Evolutionary conservation across 2,888 invertebrate genomes (phyloP).

Genomic region (Chesias legatella): DNA sequence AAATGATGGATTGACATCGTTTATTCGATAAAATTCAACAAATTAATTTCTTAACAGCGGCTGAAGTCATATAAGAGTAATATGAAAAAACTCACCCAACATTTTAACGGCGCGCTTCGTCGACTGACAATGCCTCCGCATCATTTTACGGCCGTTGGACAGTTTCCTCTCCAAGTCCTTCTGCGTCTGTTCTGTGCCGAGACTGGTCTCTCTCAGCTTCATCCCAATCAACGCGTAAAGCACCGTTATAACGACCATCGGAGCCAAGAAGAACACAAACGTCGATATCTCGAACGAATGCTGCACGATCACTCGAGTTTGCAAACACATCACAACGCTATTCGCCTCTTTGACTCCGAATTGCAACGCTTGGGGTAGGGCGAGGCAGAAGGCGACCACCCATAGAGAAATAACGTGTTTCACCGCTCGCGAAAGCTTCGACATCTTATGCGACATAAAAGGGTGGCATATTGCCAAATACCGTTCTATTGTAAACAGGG

Average conservation of each 20-base stretch:
- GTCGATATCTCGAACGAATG: constrained; percentile 86
- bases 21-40: too few relatives aligned
- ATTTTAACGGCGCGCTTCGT: constrained; percentile 87
- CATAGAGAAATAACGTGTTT: constrained; percentile 91
- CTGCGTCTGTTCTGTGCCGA: constrained; percentile 47
- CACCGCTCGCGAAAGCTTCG: constrained; percentile 90
- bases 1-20: too few relatives aligned
- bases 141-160: constrained; percentile 43
- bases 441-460: constrained; percentile 89
- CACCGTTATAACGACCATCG: constrained; percentile 88
- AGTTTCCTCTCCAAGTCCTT: constrained; percentile 42
- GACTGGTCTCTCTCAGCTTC: constrained; percentile 75
- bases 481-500: constrained; percentile 90
- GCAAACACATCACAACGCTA: constrained; percentile 70
- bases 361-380: constrained; percentile 84
- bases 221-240: constrained; percentile 85
- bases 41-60: neutral
- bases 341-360: constrained; percentile 62
- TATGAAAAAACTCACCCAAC: constrained; percentile 82
- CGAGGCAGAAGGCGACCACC: constrained; percentile 87
- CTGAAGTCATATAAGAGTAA: constrained; percentile 2
- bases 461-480: constrained; percentile 83
- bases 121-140: constrained; percentile 76
- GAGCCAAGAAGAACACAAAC: constrained; percentile 86
- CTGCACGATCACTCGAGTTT: constrained; percentile 73